These are phyloP conservation scores for Threskiornis aethiopicus DNA, from an alignment of 2,797 vertebrate genomes.

Conservation along the genomic window DNA sequence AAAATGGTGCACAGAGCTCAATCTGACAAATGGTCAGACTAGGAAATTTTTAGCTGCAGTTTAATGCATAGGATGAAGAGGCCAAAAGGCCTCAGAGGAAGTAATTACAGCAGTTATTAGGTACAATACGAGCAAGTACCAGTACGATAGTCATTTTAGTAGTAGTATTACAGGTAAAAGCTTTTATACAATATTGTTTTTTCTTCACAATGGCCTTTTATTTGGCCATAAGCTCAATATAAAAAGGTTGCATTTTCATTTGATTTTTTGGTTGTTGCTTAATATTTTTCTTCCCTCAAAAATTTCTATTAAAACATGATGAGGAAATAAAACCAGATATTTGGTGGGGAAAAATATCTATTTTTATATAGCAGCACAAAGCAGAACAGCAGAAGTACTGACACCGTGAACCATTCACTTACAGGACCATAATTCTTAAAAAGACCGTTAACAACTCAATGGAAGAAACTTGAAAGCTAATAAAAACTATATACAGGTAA, in stretches of 20 bases:
- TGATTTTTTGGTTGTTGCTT: constrained; percentile 11
- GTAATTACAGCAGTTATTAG: constrained; percentile 24
- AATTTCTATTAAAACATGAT: constrained; percentile 33
- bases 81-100: constrained; percentile 27
- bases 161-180: constrained; percentile 40
- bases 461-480: constrained; percentile 73
- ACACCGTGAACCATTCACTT: constrained; percentile 39
- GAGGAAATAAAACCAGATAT: constrained; percentile 33
- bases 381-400: constrained; percentile 48
- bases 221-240: constrained; percentile 12
- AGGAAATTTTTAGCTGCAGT: not conserved
- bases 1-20: not conserved
- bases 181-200: constrained; percentile 35
- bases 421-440: constrained; percentile 69
- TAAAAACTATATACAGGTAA: constrained; percentile 64
- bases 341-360: not conserved
- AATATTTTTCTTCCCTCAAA: constrained; percentile 30
- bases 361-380: constrained; percentile 47
- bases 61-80: not conserved
- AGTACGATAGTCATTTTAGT: not conserved
- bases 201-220: constrained; percentile 39
- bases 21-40: not conserved
- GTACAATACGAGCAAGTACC: not conserved
- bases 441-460: constrained; percentile 66
- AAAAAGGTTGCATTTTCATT: constrained; percentile 20